Conservation (phyloP, 2,797 vertebrate species). For the Pseudochirops corinnae region DNA sequence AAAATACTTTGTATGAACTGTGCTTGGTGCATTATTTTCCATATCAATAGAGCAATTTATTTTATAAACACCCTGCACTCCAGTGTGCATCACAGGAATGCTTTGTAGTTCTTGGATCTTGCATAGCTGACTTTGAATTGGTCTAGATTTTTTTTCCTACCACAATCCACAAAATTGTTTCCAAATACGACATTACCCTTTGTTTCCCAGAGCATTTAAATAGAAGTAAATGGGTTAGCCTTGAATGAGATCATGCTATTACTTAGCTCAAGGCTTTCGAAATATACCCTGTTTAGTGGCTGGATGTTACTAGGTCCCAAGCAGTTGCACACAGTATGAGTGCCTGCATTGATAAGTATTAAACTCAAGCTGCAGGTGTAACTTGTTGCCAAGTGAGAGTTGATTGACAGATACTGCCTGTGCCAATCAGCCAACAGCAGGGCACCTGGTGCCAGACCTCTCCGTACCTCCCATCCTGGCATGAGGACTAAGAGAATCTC, state of each 20-base stretch:
- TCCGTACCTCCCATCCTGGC: conserved; percentile 48
- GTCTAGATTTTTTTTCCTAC: conserved; percentile 59
- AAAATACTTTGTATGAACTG: conserved; percentile 58
- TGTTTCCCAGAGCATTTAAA: conserved; percentile 49
- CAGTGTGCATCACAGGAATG: conserved; percentile 48
- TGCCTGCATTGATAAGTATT: conserved; percentile 39
- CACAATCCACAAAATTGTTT: conserved; percentile 18
- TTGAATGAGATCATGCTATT: neutral
- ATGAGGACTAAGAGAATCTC: conserved; percentile 9
- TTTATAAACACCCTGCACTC: conserved; percentile 65
- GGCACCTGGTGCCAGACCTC: conserved; percentile 63
- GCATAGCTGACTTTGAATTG: conserved; percentile 69
- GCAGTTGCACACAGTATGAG: neutral
- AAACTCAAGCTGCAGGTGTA: conserved; percentile 88
- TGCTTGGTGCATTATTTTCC: conserved; percentile 56
- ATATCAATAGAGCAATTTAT: conserved; percentile 70
- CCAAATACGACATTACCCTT: conserved; percentile 58
- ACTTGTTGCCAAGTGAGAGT: conserved; percentile 91
- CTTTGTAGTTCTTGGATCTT: conserved; percentile 32
- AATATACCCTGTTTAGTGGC: neutral
- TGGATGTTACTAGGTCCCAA: conserved; percentile 17
- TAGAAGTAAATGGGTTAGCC: conserved; percentile 14
- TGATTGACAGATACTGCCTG: conserved; percentile 87
- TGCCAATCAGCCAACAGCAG: conserved; percentile 75
- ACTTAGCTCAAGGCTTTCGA: neutral